Base-by-base conservation (phyloP, 1,140 invertebrate genomes). In the Trachymyrmex cornetzi region DNA sequence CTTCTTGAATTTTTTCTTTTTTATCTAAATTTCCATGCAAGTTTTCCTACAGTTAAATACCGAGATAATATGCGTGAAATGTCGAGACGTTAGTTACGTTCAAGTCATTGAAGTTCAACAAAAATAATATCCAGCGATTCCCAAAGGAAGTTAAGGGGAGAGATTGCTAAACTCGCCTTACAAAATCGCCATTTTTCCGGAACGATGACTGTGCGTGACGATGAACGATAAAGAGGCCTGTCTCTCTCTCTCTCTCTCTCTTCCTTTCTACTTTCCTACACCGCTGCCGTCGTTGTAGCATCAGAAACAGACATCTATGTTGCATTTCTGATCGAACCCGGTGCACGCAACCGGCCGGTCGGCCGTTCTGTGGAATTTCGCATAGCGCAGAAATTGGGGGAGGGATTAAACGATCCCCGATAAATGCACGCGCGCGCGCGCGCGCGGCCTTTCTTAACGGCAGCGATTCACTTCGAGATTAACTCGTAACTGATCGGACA, bases 121-220 rank as follows among this genome's bases (percentile, higher is more conserved):
- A 22, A 22, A 75, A 75, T 34, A 14, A 59, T 9, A n/a, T 0
- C 11, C 11, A 24, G 22, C 34, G 67, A 74, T 22, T 69, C 14
- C 12, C 19, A 16, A 22, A 44, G 22, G 16, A 14, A 53, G 27
- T 55, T 38, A 27, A 22, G 19, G 38, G 19, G 22, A 74, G 14
- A 9, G n/a, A 61, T n/a, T 9, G 53, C 38, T 74, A 38, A 74
- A 50, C 12, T 57, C 80, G 38, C 34, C 59, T 11, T 61, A 61
- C 55, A 48, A 61, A 53, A 74, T 84, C 80, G 22, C 19, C 55
- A 74, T 84, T 84, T 84, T 84, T 84, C 69, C 55, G 38, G 69
- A 84, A 84, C 80, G 38, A 24, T 55, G 67, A 82, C 80, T 74
- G 38, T 75, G 80, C 69, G 80, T 75, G 80, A 84, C 75, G 69